Base-by-base conservation (phyloP, 2,113 vertebrate species). In the Hassar affinis region DNA sequence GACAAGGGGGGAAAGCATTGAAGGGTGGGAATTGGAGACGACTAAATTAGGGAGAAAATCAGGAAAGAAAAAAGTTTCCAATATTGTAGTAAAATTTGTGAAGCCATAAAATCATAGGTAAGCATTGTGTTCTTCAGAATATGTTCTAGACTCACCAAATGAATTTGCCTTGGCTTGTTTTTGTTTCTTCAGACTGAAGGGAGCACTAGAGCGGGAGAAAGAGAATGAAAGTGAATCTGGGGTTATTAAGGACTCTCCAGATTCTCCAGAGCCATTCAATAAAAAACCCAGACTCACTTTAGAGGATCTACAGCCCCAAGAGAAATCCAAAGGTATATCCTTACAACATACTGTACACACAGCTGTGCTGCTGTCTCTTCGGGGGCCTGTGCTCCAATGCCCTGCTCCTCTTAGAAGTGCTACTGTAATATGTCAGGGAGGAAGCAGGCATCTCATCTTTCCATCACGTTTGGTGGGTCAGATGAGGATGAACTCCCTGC, bases 211-310 rank as follows among this genome's bases (percentile, higher is more conserved):
- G 84, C 93, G 95, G 79, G 96, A 98, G 79, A 99, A 98, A 87
- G 97, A 98, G 57, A 96, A 99, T 4, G 90, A 94, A 81, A 89
- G 90, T 56, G 98, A 98, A 91, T 89, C 96, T 0, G 98, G 98
- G 87, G 93, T 99, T 87, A 99, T 99, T 79, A 99, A 99, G 89
- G 98, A 99, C 89, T 99, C 98, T 0, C 98, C 98, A 0, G 98
- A 99, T 90, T 99, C 98, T 62, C 98, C 98, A 25, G 98, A 99
- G 81, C 98, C 98, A 27, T 95, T 95, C 79, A 97, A 96, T 90
- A 99, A 99, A 92, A 99, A 99, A 81, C 98, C 97, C 0, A 96
- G 97, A 20, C 90, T 98, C 75, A 89, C 93, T 52, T 86, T 94
- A 76, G 96, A 98, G 72, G 97, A 99, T 79, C 92, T 94, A 17